A percentile compares a stretch with the other conserved stretches of the same genome.
Conservation (phyloP, 2,113 vertebrate species). For the Chloebia gouldiae region DNA sequence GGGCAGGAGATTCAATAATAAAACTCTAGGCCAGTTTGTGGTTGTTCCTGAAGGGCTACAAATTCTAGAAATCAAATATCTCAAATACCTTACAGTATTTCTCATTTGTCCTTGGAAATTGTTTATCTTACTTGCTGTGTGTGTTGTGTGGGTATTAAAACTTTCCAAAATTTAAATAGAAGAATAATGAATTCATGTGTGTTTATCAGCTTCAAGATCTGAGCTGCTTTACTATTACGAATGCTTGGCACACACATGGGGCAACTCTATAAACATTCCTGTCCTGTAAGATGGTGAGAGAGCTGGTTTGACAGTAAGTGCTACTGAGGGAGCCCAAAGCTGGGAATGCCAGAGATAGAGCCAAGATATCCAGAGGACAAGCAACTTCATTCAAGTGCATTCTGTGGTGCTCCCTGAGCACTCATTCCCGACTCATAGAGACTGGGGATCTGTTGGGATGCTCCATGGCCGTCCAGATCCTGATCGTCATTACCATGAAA, state of each 20-base stretch:
- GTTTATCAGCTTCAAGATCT: not conserved
- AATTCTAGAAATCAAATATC: not conserved
- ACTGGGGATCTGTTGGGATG: not conserved
- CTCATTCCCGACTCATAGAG: accelerated
- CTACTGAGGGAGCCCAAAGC: not conserved
- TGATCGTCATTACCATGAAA: not conserved
- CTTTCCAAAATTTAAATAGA: not conserved
- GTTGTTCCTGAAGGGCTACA: not conserved
- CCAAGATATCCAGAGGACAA: not conserved
- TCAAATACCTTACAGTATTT: not conserved
- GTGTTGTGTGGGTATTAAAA: not conserved
- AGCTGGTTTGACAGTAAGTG: not conserved
- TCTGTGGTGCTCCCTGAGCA: not conserved
- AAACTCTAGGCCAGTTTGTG: not conserved
- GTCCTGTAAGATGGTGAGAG: not conserved
- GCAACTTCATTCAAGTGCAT: not conserved
- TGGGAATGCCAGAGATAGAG: not conserved
- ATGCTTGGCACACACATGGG: not conserved
- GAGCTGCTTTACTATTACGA: not conserved
- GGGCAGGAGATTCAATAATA: not conserved
- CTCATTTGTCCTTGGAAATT: not conserved
- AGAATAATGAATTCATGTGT: not conserved
- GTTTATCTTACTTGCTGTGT: not conserved
- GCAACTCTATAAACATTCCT: not conserved
- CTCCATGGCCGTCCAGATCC: not conserved